Base-by-base conservation (phyloP, 2,797 vertebrate genomes). In the Triplophysa bombifrons region DNA sequence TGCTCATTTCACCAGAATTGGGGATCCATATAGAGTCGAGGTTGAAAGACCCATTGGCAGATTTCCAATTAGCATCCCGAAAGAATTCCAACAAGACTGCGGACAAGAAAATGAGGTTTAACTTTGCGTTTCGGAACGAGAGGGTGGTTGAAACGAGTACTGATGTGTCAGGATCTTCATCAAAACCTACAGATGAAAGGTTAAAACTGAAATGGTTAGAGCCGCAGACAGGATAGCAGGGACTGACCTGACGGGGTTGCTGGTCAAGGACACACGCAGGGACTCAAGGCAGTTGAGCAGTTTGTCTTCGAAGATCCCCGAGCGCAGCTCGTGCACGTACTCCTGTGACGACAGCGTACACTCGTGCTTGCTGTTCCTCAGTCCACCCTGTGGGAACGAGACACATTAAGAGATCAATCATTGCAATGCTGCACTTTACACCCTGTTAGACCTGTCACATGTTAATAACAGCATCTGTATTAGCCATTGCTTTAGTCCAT, bases 331-430 rank as follows among this genome's bases (percentile, higher is more conserved):
- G 51, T 99, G 97, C 85, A 99, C 96, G 46, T 98, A 99, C 85
- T 99, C 98, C 89, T 99, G 98, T 0, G 97, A 99, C 64, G 98
- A 99, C 67, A 99, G 90, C 0, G 97, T 99, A 77, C 93, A 95
- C 85, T 99, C 98, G 2, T 99, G 97, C 87, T 98, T 99, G 93
- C 96, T 99, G 93, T 98, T 99, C 90, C 96, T 96, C 10, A 99
- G 93, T 69, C 98, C 98, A 83, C 98, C 98, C 97, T 99, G 91
- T 30, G 71, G 86, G 84, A 83, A 85, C 70, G 72, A 86, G 9
- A 89, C 51, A 85, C 41, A 81, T 61, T 72, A 83, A 74, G 60
- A 63, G 51, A 79, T 81, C 74, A 81, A 51, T 72, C 69, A 86
- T 38, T 76, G 74, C 80, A 64, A 50, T 41, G 19, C 51, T 76